A percentile compares a stretch with the other conserved stretches of the same genome.
Conservation (phyloP, 1,140 invertebrate species). For the Formica exsecta region DNA sequence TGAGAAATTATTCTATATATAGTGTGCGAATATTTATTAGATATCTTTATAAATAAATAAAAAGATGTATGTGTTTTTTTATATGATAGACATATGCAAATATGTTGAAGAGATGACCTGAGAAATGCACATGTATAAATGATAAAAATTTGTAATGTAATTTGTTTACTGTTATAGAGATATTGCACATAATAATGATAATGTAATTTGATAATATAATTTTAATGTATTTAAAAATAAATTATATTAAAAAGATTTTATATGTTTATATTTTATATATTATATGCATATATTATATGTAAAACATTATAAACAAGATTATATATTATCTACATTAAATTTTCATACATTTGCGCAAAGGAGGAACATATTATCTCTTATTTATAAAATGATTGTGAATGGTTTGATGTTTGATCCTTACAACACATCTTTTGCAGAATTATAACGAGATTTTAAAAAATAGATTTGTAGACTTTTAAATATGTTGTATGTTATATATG, state of each 20-base stretch:
- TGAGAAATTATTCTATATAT: slow-evolving; percentile 23
- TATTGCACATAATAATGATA: not conserved
- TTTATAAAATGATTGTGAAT: slow-evolving; percentile 46
- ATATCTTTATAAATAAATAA: slow-evolving; percentile 3
- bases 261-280: not conserved
- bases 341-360: not conserved
- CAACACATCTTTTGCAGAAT: slow-evolving; percentile 64
- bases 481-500: slow-evolving; percentile 24
- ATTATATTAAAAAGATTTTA: not conserved
- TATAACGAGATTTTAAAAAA: slow-evolving; percentile 35
- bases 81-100: not conserved
- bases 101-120: slow-evolving; percentile 9
- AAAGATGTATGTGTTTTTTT: not conserved
- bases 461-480: slow-evolving; percentile 21
- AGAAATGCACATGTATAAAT: not conserved
- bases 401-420: slow-evolving; percentile 23
- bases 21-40: slow-evolving; percentile 10
- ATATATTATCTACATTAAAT: slow-evolving; percentile 15
- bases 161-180: not conserved
- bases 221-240: not conserved
- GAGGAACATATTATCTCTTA: not conserved
- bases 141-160: slow-evolving; percentile 15
- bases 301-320: slow-evolving; percentile 7
- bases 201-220: not conserved
- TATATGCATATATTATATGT: no score